Evolutionary conservation across 2,888 invertebrate genomes (phyloP).

Genomic region (Pristionchus mayeri): DNA sequence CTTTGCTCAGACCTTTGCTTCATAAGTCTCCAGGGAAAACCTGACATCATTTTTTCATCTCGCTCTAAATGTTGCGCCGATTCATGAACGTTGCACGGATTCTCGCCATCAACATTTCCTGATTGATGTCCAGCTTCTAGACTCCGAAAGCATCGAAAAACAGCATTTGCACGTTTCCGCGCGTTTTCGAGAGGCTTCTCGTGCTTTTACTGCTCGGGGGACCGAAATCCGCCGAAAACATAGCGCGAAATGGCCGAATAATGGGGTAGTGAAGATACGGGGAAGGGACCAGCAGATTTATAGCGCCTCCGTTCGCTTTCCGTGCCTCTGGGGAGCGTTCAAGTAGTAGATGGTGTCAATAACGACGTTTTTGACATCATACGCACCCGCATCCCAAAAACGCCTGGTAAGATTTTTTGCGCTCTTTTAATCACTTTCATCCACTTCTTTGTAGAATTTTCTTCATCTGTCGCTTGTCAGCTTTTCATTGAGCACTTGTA

Average conservation of each 20-base stretch:
- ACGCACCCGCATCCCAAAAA: neutral
- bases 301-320: neutral
- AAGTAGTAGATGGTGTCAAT: neutral
- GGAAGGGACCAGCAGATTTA: neutral
- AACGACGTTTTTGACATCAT: neutral
- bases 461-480: too few relatives aligned
- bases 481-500: too few relatives aligned
- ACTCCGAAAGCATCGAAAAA: too few relatives aligned
- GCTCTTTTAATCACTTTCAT: too few relatives aligned
- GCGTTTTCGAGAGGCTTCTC: too few relatives aligned
- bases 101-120: constrained; percentile 24
- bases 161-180: too few relatives aligned
- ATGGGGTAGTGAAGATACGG: neutral
- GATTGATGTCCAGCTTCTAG: neutral
- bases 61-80: neutral
- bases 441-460: too few relatives aligned
- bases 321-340: neutral
- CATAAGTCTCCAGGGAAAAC: neutral
- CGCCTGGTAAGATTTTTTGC: too few relatives aligned
- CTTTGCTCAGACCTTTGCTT: too few relatives aligned
- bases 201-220: neutral
- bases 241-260: neutral
- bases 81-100: neutral
- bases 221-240: neutral
- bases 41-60: constrained; percentile 5